Conservation (phyloP, 1,140 invertebrate genomes). For the Mizuhopecten yessoensis region DNA sequence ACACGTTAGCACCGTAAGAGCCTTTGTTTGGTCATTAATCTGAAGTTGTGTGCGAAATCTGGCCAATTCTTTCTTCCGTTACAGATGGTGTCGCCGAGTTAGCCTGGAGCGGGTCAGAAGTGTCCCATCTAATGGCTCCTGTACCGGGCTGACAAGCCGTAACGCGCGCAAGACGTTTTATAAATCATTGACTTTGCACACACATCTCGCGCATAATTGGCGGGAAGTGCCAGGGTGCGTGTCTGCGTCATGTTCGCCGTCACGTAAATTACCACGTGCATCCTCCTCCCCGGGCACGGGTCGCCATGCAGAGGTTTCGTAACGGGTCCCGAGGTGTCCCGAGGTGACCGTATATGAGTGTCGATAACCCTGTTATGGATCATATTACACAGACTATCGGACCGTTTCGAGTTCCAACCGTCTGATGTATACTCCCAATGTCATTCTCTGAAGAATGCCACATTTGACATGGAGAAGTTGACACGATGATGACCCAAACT, state of each 20-base stretch:
- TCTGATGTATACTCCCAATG: not conserved
- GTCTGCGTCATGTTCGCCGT: not conserved
- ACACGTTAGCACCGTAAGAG: not conserved
- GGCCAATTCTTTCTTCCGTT: not conserved
- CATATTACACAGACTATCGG: not conserved
- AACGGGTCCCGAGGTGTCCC: not conserved
- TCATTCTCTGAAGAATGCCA: not conserved
- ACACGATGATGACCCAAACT: not conserved
- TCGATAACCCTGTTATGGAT: not conserved
- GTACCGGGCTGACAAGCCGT: not conserved
- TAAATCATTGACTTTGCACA: conserved; percentile 17
- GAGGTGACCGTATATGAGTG: not conserved
- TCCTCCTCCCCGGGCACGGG: not conserved
- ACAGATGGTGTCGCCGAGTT: not conserved
- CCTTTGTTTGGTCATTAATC: conserved; percentile 38
- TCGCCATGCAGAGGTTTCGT: not conserved
- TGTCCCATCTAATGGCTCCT: not conserved
- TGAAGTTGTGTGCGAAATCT: conserved; percentile 12
- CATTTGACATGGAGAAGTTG: not conserved
- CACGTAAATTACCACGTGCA: not conserved
- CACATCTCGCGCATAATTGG: not conserved
- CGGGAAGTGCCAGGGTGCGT: not conserved
- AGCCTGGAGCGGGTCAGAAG: not conserved
- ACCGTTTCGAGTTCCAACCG: not conserved
- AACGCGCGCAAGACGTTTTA: not conserved